Base-by-base conservation (phyloP, 2,797 vertebrate genomes). In the Eulemur rubriventer region DNA sequence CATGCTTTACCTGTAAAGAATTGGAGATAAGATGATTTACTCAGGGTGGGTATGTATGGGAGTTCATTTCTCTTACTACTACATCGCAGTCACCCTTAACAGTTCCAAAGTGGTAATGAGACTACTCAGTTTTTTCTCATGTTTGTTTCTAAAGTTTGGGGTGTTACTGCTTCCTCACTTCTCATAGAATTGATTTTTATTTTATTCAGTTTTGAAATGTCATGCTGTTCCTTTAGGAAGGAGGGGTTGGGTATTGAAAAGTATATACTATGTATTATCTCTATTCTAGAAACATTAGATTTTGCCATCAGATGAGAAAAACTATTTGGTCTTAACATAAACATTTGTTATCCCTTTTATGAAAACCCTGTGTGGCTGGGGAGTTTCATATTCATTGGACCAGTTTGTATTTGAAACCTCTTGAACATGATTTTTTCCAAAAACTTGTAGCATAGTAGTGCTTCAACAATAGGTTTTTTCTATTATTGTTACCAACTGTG, bases 281-380 rank as follows among this genome's bases (percentile, higher is more conserved):
- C 59, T 94, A 5, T 61, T 46, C 20, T 84, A 73, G 43, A 91
- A 96, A 70, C 84, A 88, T 0, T 83, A 30, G 16, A 57, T 57
- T 95, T 95, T 87, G 48, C 55, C 41, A 50, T 76, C 30, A 50
- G 63, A 75, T 50, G 76, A 91, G n/a, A 96, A 96, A 35, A 96
- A 35, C 22, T 50, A 4, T 80, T 88, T 89, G 65, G 20, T 35
- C 6, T 59, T 92, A 86, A n/a, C 43, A 38, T 48, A 57, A 83
- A 43, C 17, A 72, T 83, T 38, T 83, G 24, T 81, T 90, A 55
- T 7, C 9, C 10, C 17, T 91, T 78, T 94, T 48, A 18, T 26
- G 24, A 76, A 94, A 76, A 91, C 7, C 18, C 18, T 91, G 6
- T 72, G 12, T 75, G 57, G 17, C 24, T 20, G 52, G 26, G 33